Evolutionary conservation across 2,797 vertebrate genomes (phyloP).

Genomic region (Novumbra hubbsi): DNA sequence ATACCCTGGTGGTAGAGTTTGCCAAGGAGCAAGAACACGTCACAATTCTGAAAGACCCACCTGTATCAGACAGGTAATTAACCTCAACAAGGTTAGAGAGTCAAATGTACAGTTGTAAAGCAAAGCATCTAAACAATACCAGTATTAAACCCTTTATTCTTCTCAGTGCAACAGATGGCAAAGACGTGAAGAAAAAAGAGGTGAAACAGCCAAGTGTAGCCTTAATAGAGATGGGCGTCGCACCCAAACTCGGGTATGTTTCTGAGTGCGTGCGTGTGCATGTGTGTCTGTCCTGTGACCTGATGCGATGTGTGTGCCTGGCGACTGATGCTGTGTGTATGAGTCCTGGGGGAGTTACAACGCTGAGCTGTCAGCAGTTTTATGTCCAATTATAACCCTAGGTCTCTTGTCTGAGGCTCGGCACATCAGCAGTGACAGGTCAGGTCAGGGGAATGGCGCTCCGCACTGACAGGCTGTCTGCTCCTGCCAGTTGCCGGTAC

Average conservation of each 20-base stretch:
- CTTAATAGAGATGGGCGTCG: conserved; percentile 83
- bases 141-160: background rate
- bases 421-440: conserved; percentile 12
- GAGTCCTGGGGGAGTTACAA: conserved; percentile 2
- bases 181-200: conserved; percentile 67
- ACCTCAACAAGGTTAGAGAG: background rate
- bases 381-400: conserved; percentile 63
- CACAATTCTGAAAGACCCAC: conserved; percentile 78
- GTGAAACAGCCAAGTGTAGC: conserved; percentile 68
- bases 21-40: conserved; percentile 83
- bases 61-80: conserved; percentile 71
- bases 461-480: conserved; percentile 56
- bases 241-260: conserved; percentile 85
- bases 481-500: conserved; percentile 51
- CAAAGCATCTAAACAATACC: background rate
- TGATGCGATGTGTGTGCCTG: background rate
- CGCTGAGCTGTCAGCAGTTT: conserved; percentile 55
- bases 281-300: background rate
- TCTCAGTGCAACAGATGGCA: conserved; percentile 41
- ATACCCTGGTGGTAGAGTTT: conserved; percentile 89
- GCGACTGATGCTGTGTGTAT: background rate
- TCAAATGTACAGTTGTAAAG: background rate
- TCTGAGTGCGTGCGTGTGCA: background rate
- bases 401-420: conserved; percentile 23
- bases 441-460: background rate